These are phyloP conservation scores for Trematocara zebra DNA, from an alignment of 2,113 vertebrate genomes.

Conservation along the genomic window DNA sequence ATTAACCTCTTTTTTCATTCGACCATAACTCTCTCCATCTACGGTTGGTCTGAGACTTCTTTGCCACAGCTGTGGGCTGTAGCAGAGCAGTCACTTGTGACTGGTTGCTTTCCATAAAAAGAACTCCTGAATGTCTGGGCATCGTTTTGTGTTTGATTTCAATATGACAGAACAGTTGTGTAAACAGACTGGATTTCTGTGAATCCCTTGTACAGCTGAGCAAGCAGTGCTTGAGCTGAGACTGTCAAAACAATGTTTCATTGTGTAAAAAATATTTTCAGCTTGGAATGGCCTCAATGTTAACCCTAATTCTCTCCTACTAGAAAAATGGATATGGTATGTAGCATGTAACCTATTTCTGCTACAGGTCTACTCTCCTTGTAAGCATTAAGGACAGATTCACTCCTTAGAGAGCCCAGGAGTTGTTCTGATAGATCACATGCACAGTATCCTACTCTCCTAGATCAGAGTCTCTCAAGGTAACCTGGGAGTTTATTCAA, in stretches of 20 bases:
- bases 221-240: constrained; percentile 42
- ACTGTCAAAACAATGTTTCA: constrained; percentile 47
- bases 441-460: not conserved
- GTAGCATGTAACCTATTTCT: constrained; percentile 17
- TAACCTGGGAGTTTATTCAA: not conserved
- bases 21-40: constrained; percentile 58
- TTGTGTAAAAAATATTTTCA: not conserved
- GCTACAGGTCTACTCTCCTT: not conserved
- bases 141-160: constrained; percentile 54
- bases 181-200: constrained; percentile 55
- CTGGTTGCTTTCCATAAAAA: constrained; percentile 51
- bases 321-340: not conserved
- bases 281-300: not conserved
- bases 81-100: constrained; percentile 35
- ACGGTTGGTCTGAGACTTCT: constrained; percentile 33
- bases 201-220: constrained; percentile 55
- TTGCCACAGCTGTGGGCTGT: constrained; percentile 7
- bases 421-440: constrained; percentile 36
- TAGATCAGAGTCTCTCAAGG: constrained; percentile 28
- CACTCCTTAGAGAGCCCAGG: not conserved
- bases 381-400: constrained; percentile 16
- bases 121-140: constrained; percentile 21
- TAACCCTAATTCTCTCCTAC: not conserved
- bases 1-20: constrained; percentile 47
- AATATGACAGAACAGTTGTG: constrained; percentile 49